Conservation (phyloP, 2,113 vertebrate genomes). For the Mormoops blainvillei region DNA sequence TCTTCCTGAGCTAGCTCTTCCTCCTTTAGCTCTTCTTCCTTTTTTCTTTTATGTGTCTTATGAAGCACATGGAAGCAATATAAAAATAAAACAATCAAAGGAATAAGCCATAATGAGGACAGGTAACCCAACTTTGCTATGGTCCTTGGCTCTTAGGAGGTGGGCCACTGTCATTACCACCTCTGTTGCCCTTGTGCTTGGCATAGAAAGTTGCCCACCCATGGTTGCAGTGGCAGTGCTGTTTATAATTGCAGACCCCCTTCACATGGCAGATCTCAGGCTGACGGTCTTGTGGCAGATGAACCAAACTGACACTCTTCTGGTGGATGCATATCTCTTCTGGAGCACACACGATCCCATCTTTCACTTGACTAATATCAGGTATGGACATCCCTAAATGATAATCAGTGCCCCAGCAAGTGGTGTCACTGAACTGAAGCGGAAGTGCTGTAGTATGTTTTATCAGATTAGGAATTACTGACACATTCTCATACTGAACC, state of each 20-base stretch:
- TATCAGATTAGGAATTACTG: not conserved
- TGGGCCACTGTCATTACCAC: constrained; percentile 49
- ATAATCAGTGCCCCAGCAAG: not conserved
- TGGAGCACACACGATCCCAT: constrained; percentile 50
- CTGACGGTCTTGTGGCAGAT: constrained; percentile 9
- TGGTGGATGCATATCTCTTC: constrained; percentile 45
- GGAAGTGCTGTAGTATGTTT: not conserved
- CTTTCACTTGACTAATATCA: constrained; percentile 21
- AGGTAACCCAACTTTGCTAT: not conserved
- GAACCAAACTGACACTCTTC: constrained; percentile 42
- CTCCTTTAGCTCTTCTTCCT: not conserved
- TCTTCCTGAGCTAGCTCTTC: not conserved
- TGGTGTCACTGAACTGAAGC: not conserved
- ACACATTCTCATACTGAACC: constrained; percentile 62
- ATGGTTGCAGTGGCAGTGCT: constrained; percentile 87
- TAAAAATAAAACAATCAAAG: not conserved
- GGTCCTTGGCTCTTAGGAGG: not conserved
- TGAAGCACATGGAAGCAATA: not conserved
- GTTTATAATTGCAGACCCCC: constrained; percentile 88
- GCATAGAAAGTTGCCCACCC: constrained; percentile 83
- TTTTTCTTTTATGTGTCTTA: not conserved
- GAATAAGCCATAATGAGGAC: not conserved
- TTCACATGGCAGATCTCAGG: constrained; percentile 54
- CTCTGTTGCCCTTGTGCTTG: not conserved
- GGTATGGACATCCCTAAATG: not conserved